phyloP scores from a whole-genome alignment of 1,140 invertebrate genomes.

The Propsilocerus akamusi region DNA sequence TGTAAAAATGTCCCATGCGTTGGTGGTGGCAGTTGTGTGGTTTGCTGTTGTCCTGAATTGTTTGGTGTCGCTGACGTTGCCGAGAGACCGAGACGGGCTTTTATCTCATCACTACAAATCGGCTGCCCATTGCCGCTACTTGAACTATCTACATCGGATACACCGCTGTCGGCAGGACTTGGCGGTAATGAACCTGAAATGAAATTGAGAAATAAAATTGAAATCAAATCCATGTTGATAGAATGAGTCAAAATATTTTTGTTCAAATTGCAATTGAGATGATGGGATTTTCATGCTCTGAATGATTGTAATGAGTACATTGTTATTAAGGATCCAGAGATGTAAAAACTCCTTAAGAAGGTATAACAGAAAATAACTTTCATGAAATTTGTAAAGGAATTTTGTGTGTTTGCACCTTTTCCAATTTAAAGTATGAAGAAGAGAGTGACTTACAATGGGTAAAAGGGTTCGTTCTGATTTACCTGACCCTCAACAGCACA shows the following conservation, averaged over 20 bases:
- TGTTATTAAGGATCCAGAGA: too few species aligned
- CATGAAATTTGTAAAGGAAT: too few species aligned
- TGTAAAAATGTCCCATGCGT: constrained; percentile 22
- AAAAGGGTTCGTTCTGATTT: background rate
- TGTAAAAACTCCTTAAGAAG: too few species aligned
- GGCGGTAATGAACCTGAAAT: constrained; percentile 81
- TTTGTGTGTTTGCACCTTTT: constrained; percentile 4
- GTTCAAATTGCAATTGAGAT: too few species aligned
- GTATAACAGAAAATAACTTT: background rate
- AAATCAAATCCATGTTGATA: background rate
- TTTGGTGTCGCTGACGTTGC: constrained; percentile 11
- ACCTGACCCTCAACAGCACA: background rate
- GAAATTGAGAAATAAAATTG: constrained; percentile 6
- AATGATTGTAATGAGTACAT: too few species aligned
- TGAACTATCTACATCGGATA: constrained; percentile 89
- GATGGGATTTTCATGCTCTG: too few species aligned
- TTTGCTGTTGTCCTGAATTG: background rate
- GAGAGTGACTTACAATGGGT: background rate
- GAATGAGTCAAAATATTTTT: background rate
- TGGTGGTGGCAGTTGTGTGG: constrained; percentile 16
- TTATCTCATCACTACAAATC: constrained; percentile 63
- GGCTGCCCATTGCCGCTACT: constrained; percentile 68
- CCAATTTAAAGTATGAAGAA: background rate
- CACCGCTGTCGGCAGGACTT: constrained; percentile 90
- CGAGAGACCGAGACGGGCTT: constrained; percentile 47